These are phyloP conservation scores for Apotomis turbidana DNA, from an alignment of 2,888 invertebrate genomes.

Conservation along the genomic window DNA sequence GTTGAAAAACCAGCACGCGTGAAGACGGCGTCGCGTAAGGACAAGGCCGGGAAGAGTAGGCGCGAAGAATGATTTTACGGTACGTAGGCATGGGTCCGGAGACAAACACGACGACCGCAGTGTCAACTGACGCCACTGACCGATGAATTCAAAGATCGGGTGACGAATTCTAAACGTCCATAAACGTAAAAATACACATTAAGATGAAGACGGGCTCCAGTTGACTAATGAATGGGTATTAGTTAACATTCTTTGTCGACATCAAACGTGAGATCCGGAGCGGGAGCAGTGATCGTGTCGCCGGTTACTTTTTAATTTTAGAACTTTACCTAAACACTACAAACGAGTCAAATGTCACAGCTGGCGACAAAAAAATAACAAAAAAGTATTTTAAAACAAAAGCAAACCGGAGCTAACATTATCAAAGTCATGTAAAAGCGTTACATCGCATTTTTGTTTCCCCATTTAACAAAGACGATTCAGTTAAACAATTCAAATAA, in stretches of 20 bases:
- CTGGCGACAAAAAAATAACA: slow-evolving; percentile 8
- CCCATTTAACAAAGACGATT: slow-evolving; percentile 47
- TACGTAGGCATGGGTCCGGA: slow-evolving; percentile 55
- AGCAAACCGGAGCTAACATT: slow-evolving; percentile 3
- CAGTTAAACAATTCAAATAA: slow-evolving; percentile 60
- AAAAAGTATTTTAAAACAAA: slow-evolving; percentile 1
- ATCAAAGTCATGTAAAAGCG: slow-evolving; percentile 21
- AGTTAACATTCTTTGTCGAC: slow-evolving; percentile 31
- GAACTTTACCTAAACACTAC: slow-evolving; percentile 24
- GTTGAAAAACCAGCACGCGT: slow-evolving; percentile 73
- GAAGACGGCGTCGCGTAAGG: slow-evolving; percentile 60
- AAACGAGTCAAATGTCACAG: slow-evolving; percentile 27
- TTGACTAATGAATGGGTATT: slow-evolving; percentile 37
- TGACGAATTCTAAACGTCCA: slow-evolving; percentile 17
- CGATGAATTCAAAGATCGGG: slow-evolving; percentile 15
- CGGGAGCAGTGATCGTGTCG: slow-evolving; percentile 41
- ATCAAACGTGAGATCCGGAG: slow-evolving; percentile 34
- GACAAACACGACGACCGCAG: slow-evolving; percentile 42
- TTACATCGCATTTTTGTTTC: slow-evolving; percentile 52
- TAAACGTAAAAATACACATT: slow-evolving; percentile 20
- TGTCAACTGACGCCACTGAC: slow-evolving; percentile 33
- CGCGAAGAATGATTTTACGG: slow-evolving; percentile 74
- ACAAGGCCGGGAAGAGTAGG: slow-evolving; percentile 64
- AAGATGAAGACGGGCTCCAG: slow-evolving; percentile 26
- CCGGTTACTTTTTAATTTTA: slow-evolving; percentile 42